Conservation (phyloP, 2,888 invertebrate genomes). For the Nudaria mundana region DNA sequence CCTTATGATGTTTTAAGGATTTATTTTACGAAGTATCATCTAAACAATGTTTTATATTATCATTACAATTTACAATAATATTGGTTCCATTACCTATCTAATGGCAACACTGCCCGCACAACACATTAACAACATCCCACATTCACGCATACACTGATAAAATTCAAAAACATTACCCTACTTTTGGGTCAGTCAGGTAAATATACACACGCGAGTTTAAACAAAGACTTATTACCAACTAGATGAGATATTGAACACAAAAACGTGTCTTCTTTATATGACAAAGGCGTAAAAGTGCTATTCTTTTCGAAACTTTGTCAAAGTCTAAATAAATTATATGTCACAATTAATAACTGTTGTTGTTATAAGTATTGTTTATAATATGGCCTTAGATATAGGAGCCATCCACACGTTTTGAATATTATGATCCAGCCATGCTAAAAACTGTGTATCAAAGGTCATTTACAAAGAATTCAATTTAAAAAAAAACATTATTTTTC, state of each 20-base stretch:
- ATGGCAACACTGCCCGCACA: slow-evolving; percentile 36
- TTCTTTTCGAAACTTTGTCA: too few relatives aligned
- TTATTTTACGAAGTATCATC: slow-evolving; percentile 10
- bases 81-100: slow-evolving; percentile 44
- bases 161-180: slow-evolving; percentile 31
- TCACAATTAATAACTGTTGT: too few relatives aligned
- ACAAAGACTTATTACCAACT: slow-evolving; percentile 3
- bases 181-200: too few relatives aligned
- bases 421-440: too few relatives aligned
- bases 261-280: neutral
- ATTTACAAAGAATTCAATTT: too few relatives aligned
- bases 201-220: slow-evolving; percentile 6
- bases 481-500: too few relatives aligned
- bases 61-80: slow-evolving; percentile 28
- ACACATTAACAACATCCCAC: slow-evolving; percentile 37
- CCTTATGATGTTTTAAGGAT: slow-evolving; percentile 24
- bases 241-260: neutral
- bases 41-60: slow-evolving; percentile 30
- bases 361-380: too few relatives aligned
- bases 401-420: too few relatives aligned
- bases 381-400: too few relatives aligned
- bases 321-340: too few relatives aligned
- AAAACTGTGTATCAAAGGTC: too few relatives aligned
- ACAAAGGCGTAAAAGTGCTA: too few relatives aligned
- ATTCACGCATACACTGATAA: slow-evolving; percentile 37